A percentile compares a stretch with the other conserved stretches of the same genome.
Conservation (phyloP, 1,140 invertebrate genomes). For the Megalopta genalis region DNA sequence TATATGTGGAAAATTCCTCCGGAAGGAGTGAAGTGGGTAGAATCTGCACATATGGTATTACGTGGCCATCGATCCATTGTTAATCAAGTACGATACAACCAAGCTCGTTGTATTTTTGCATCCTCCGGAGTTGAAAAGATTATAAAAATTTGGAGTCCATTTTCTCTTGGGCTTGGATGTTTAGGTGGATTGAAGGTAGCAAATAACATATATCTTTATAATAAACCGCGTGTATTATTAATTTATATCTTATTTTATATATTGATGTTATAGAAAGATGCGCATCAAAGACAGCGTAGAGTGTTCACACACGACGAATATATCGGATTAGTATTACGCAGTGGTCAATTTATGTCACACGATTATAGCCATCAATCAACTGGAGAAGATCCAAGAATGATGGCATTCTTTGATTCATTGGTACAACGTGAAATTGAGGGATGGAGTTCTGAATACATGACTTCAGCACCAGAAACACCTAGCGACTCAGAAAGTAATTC, state of each 20-base stretch:
- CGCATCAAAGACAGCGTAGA: constrained; percentile 84
- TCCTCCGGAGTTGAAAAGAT: constrained; percentile 98
- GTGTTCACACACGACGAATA: constrained; percentile 94
- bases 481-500: constrained; percentile 72
- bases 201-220: background rate
- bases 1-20: constrained; percentile 95
- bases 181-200: constrained; percentile 75
- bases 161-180: constrained; percentile 69
- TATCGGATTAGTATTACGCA: constrained; percentile 89
- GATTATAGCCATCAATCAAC: constrained; percentile 92
- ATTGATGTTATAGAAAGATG: constrained; percentile 65
- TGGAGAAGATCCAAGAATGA: constrained; percentile 95
- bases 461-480: constrained; percentile 64
- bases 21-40: constrained; percentile 83
- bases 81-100: constrained; percentile 96
- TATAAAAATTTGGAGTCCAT: constrained; percentile 87
- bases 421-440: constrained; percentile 94
- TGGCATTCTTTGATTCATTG: constrained; percentile 97
- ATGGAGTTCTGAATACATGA: constrained; percentile 79
- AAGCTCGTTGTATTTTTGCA: constrained; percentile 90
- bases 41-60: constrained; percentile 89
- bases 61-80: constrained; percentile 96
- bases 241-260: constrained; percentile 17
- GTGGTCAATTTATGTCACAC: constrained; percentile 87
- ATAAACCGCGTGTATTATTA: constrained; percentile 1